Evolutionary conservation across 2,888 invertebrate species (phyloP).

Genomic region (Falcaria lacertinaria): DNA sequence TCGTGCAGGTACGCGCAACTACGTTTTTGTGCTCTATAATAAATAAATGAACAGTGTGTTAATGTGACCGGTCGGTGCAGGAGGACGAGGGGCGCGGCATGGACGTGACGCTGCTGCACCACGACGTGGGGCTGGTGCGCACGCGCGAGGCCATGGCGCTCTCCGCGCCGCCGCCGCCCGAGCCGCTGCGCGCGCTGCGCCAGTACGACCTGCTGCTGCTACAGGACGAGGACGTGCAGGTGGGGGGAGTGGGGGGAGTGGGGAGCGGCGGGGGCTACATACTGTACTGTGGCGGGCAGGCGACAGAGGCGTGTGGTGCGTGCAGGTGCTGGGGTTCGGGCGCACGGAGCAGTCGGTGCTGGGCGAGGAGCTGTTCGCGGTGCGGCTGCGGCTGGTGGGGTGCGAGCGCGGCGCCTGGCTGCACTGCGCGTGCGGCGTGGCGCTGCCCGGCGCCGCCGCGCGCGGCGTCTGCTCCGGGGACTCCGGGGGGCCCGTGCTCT

Average conservation of each 20-base stretch:
- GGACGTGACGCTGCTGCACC: slow-evolving; percentile 58
- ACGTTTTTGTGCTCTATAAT: no score
- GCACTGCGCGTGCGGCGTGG: slow-evolving; percentile 48
- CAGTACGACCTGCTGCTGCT: slow-evolving; percentile 33
- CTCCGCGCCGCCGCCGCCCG: slow-evolving; percentile 9
- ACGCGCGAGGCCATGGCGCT: slow-evolving; percentile 43
- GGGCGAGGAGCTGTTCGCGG: slow-evolving; percentile 50
- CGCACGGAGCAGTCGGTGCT: slow-evolving; percentile 40
- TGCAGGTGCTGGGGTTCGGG: slow-evolving; percentile 60
- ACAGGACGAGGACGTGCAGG: slow-evolving; percentile 35
- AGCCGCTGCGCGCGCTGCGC: slow-evolving; percentile 26
- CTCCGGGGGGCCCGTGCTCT: slow-evolving; percentile 61
- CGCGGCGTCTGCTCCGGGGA: slow-evolving; percentile 65
- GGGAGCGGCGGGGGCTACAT: no score
- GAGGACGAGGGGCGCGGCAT: slow-evolving; percentile 45
- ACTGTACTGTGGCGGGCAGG: no score
- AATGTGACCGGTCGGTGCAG: no score
- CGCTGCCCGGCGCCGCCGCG: slow-evolving; percentile 8
- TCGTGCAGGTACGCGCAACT: slow-evolving; percentile 32
- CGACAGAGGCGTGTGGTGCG: background rate
- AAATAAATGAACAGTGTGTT: no score
- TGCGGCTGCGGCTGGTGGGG: slow-evolving; percentile 37
- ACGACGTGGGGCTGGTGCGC: slow-evolving; percentile 65
- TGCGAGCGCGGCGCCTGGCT: slow-evolving; percentile 50
- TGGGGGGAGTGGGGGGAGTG: slow-evolving; percentile 8